These are phyloP conservation scores for Doryteuthis pealeii DNA, from an alignment of 1,140 invertebrate genomes.

Conservation along the genomic window DNA sequence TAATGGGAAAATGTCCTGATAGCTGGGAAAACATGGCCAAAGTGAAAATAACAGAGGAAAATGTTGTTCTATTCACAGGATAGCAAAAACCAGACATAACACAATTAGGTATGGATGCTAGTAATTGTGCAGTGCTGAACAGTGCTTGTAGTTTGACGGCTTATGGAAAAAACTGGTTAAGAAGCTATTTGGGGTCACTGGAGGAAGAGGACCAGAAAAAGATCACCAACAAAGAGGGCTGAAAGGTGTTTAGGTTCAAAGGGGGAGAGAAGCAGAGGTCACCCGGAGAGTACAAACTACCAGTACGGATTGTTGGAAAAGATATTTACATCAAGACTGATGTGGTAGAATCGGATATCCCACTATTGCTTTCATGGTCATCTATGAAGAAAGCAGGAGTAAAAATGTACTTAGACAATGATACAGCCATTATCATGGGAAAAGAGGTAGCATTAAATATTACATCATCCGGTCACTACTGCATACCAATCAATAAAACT, in stretches of 20 bases:
- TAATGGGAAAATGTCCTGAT: conserved; percentile 29
- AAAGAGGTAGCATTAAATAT: conserved; percentile 24
- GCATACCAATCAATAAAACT: conserved; percentile 22
- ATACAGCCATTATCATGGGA: conserved; percentile 23
- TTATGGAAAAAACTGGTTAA: conserved; percentile 26
- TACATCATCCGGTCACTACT: conserved; percentile 32
- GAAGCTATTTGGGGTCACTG: conserved; percentile 22
- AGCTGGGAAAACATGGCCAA: conserved; percentile 33
- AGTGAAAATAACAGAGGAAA: conserved; percentile 24
- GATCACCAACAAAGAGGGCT: conserved; percentile 11
- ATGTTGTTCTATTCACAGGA: conserved; percentile 27
- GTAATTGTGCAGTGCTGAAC: conserved; percentile 29
- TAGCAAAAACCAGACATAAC: conserved; percentile 19
- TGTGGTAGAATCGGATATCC: conserved; percentile 28
- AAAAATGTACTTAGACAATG: conserved; percentile 31
- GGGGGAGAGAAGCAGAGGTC: conserved; percentile 24
- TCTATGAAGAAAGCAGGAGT: conserved; percentile 25
- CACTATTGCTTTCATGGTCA: conserved; percentile 22
- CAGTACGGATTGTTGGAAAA: conserved; percentile 19
- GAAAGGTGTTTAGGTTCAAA: conserved; percentile 29
- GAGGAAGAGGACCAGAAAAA: conserved; percentile 12
- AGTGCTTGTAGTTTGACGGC: conserved; percentile 27
- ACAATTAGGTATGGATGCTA: conserved; percentile 24
- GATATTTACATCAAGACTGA: conserved; percentile 21
- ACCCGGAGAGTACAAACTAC: conserved; percentile 14